Percentiles rank a stretch among this genome's conserved stretches.
These are phyloP conservation scores for Panorpa germanica DNA, from an alignment of 2,888 invertebrate species.

Conservation along the genomic window DNA sequence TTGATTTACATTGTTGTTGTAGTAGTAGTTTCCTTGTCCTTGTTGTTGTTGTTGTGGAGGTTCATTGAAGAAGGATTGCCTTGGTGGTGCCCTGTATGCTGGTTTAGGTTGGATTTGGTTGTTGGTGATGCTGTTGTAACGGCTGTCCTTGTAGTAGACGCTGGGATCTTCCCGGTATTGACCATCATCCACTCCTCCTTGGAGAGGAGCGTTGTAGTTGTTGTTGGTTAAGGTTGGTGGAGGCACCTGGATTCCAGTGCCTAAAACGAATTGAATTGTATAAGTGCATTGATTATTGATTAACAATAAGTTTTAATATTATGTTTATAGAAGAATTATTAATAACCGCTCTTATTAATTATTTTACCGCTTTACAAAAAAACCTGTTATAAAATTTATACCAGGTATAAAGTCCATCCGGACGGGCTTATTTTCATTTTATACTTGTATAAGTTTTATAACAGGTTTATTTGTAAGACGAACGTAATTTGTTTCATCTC, in stretches of 20 bases:
- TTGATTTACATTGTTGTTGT: conserved; percentile 14
- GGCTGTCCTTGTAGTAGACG: conserved; percentile 54
- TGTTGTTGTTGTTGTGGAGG: conserved; percentile 15
- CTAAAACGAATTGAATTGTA: conserved; percentile 20
- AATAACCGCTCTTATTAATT: neutral
- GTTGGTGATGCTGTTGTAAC: conserved; percentile 25
- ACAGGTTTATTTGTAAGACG: too few species aligned
- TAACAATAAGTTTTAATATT: neutral
- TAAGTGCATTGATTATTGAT: neutral
- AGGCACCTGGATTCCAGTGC: conserved; percentile 55
- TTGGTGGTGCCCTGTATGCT: conserved; percentile 19
- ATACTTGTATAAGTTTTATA: too few species aligned
- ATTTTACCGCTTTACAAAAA: too few species aligned
- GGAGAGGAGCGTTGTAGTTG: conserved; percentile 29
- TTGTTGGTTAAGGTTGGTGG: conserved; percentile 47
- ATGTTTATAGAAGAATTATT: neutral
- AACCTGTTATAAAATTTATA: too few species aligned
- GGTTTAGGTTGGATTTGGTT: conserved; percentile 16
- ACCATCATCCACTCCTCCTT: conserved; percentile 54
- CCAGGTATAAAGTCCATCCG: too few species aligned
- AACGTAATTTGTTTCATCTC: too few species aligned
- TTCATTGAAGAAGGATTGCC: conserved; percentile 17
- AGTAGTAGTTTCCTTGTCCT: conserved; percentile 14
- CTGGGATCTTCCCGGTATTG: conserved; percentile 72
- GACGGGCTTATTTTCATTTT: too few species aligned